Evolutionary conservation across 2,888 invertebrate genomes (phyloP).

Genomic region (Mimachlamys varia): DNA sequence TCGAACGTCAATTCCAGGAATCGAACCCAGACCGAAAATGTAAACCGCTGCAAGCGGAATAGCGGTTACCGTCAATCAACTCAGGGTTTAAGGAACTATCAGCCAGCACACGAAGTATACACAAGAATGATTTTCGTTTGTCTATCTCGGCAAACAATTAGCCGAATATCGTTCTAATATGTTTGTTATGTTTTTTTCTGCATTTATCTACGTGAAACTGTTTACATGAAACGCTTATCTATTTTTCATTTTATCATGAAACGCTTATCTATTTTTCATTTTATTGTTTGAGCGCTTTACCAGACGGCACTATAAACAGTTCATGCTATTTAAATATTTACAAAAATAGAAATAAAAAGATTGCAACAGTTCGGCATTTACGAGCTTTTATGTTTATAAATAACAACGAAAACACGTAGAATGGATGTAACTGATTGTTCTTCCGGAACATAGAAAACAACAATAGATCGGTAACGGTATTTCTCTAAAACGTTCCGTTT

Average conservation of each 20-base stretch:
- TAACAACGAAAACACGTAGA: not conserved
- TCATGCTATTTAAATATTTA: not conserved
- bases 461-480: not conserved
- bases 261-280: not conserved
- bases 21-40: not conserved
- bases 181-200: not conserved
- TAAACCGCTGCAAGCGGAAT: constrained; percentile 10
- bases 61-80: not conserved
- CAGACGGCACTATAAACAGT: not conserved
- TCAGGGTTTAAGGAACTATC: no score
- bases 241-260: constrained; percentile 5
- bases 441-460: not conserved
- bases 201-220: not conserved
- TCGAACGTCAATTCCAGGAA: not conserved
- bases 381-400: not conserved
- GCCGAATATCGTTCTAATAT: not conserved
- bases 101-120: not conserved
- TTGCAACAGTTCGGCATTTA: not conserved
- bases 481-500: not conserved
- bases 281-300: not conserved
- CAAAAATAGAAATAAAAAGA: not conserved
- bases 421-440: not conserved
- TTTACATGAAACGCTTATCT: not conserved
- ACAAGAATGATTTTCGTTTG: not conserved
- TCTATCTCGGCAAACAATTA: no score